Base-by-base conservation (phyloP, 2,888 invertebrate species). In the Megamerina dolium region DNA sequence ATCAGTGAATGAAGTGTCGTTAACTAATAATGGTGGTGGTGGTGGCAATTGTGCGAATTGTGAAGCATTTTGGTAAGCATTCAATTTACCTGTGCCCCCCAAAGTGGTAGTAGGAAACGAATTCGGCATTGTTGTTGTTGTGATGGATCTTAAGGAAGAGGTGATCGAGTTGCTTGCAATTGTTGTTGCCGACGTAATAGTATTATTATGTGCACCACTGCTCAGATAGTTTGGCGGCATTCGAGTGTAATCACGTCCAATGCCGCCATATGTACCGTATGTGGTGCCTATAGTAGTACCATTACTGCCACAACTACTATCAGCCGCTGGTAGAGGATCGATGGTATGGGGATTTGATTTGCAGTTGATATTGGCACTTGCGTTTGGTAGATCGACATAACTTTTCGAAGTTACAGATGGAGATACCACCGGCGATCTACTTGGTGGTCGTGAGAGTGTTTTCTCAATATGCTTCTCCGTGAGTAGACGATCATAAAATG, bases 401-500 rank as follows among this genome's bases (percentile, higher is more conserved):
- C 63, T 60, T 39, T 58, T 62, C 12, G 62, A 56, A 6, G 60
- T 56, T 5, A 57, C 51, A 32, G 67, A 64, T 4, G 69, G 66
- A 3, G 63, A 64, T 18, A 58, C 47, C 29, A 64, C 53, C 16
- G 70, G 68, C 4, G 68, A 68, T 31, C 60, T 62, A 39, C 63
- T 63, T 19, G 53, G 52, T 34, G 57, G 56, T 21, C 64, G 66
- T 18, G 60, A 59, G 33, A 60, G 57, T 20, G 61, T 62, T 48
- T 61, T 63, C 51, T 67, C 66, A 41, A 71, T 66, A 48, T 66
- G 61, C 48, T 66, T 70, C 45, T 71, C 69, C 19, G 66, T 65
- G 16, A 71, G 57, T 37, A 65, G 65, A n/a, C 71, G 69, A 57
- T 71, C 71, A 43, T 71, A 71, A 46, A 71, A 68, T 29, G 71